Conservation (phyloP, 2,113 vertebrate genomes). For the Chaenocephalus aceratus region DNA sequence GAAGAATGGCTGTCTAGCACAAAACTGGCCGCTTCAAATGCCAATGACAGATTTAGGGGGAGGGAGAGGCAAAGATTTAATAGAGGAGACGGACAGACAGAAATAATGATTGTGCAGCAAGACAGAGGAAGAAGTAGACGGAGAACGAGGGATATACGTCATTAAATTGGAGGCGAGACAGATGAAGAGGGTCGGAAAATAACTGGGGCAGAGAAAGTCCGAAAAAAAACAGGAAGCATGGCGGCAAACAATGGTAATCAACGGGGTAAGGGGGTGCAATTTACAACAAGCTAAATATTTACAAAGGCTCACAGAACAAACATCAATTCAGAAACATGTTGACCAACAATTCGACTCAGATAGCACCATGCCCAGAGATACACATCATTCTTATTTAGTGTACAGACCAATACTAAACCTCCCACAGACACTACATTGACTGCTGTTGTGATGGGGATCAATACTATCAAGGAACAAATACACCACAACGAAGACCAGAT, state of each 20-base stretch:
- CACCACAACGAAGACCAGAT: constrained; percentile 59
- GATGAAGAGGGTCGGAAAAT: constrained; percentile 54
- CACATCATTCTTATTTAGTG: constrained; percentile 20
- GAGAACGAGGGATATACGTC: constrained; percentile 41
- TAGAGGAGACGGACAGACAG: constrained; percentile 41
- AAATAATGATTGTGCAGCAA: constrained; percentile 43
- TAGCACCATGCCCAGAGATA: constrained; percentile 31
- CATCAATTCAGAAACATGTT: constrained; percentile 27
- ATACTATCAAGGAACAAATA: constrained; percentile 68
- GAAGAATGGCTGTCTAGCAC: constrained; percentile 81
- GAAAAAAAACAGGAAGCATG: constrained; percentile 35
- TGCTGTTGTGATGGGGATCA: constrained; percentile 70
- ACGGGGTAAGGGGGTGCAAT: constrained; percentile 41
- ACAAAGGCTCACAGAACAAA: constrained; percentile 40
- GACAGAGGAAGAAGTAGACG: constrained; percentile 24
- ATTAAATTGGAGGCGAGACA: constrained; percentile 66
- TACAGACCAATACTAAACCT: constrained; percentile 69
- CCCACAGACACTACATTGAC: constrained; percentile 79
- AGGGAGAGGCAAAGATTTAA: constrained; percentile 38
- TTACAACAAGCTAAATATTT: constrained; percentile 54
- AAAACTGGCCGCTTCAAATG: constrained; percentile 53
- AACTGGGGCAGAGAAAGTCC: constrained; percentile 50
- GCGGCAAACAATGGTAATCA: constrained; percentile 58
- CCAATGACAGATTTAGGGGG: constrained; percentile 62
- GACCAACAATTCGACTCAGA: constrained; percentile 30